Conservation (phyloP, 2,888 invertebrate genomes). For the Drosophila recens region DNA sequence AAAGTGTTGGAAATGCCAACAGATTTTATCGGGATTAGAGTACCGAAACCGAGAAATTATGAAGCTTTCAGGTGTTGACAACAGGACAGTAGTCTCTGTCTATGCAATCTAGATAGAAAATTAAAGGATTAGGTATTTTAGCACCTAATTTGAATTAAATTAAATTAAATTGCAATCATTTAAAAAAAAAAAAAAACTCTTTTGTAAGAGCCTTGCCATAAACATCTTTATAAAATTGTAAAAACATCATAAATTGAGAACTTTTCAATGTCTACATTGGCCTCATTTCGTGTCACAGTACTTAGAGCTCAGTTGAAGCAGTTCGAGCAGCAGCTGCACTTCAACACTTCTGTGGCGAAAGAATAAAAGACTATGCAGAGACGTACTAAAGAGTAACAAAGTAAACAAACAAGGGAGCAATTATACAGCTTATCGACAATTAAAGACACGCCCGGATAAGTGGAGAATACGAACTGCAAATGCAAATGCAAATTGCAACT, state of each 20-base stretch:
- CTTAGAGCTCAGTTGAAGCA: constrained; percentile 27
- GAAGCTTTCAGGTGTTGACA: not conserved
- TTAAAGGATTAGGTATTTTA: not conserved
- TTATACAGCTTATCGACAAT: constrained; percentile 68
- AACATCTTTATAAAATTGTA: not conserved
- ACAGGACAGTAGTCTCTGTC: not conserved
- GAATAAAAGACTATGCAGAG: constrained; percentile 5
- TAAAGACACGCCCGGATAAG: constrained; percentile 57
- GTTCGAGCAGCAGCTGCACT: constrained; percentile 59
- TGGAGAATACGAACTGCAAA: constrained; percentile 36
- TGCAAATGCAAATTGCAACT: constrained; percentile 24
- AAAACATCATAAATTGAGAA: constrained; percentile 8
- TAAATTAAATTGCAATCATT: not conserved
- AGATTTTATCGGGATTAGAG: constrained; percentile 31
- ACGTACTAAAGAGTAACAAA: constrained; percentile 11
- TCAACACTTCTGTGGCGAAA: constrained; percentile 46
- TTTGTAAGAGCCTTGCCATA: not conserved
- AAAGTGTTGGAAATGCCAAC: constrained; percentile 7
- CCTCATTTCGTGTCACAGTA: constrained; percentile 18
- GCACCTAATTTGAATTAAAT: not conserved
- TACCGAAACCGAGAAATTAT: not conserved
- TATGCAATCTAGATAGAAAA: not conserved
- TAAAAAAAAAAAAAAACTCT: not conserved
- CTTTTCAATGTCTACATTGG: constrained; percentile 13
- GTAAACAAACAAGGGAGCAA: constrained; percentile 66